Conservation (phyloP, 92 coral and sea anemone genomes). For the Parazoanthus swiftii region DNA sequence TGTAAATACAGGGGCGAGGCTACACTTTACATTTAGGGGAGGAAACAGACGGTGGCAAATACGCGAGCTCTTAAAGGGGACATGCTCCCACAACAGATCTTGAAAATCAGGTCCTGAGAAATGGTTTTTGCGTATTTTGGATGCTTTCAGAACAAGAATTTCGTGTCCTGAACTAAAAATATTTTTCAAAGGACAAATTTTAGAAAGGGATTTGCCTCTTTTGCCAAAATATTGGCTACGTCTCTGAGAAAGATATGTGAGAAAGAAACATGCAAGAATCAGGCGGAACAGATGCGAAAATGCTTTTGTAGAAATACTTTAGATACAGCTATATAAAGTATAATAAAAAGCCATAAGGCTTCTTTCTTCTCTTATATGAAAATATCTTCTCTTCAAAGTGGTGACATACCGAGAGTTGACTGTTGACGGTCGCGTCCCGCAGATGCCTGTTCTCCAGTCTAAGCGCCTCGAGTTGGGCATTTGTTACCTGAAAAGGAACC, state of each 20-base stretch:
- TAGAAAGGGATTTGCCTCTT: background rate
- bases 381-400: background rate
- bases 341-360: no score
- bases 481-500: conserved; percentile 68
- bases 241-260: background rate
- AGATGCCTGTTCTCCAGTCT: conserved; percentile 92
- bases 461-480: conserved; percentile 90
- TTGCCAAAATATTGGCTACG: background rate
- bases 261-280: background rate
- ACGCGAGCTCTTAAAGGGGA: no score
- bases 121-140: no score
- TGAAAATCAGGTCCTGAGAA: background rate
- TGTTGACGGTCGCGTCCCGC: conserved; percentile 74
- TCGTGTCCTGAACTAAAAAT: background rate
- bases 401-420: conserved; percentile 64
- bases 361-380: background rate
- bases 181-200: background rate
- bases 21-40: no score
- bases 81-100: background rate
- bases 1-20: background rate
- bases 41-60: no score
- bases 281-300: background rate
- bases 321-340: background rate
- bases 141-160: background rate
- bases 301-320: no score